Evolutionary conservation across 2,113 vertebrate species (phyloP).

Genomic region (Candoia aspera): DNA sequence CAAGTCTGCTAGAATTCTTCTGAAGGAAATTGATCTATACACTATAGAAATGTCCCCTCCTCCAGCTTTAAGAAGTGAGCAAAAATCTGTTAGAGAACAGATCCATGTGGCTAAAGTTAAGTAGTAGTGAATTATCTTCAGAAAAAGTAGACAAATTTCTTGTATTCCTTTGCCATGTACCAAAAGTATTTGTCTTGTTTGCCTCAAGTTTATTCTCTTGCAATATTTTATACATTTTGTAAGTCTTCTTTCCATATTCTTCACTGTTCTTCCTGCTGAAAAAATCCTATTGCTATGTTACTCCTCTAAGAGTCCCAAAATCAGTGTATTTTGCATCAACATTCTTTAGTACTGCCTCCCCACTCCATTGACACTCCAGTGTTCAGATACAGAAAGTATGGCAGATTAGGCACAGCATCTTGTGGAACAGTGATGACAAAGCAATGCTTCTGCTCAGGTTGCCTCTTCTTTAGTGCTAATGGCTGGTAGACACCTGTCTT

Average conservation of each 20-base stretch:
- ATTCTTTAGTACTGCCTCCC: not conserved
- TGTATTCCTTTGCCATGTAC: not conserved
- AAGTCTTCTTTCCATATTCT: not conserved
- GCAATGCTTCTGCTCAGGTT: not conserved
- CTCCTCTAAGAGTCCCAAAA: not conserved
- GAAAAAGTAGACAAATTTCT: not conserved
- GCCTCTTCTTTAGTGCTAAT: not conserved
- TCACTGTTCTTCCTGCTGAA: not conserved
- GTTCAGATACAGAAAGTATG: not conserved
- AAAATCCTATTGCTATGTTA: not conserved
- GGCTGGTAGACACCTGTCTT: not conserved
- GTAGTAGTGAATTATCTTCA: not conserved
- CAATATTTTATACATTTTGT: not conserved
- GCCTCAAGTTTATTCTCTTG: not conserved
- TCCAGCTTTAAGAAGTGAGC: constrained; percentile 80
- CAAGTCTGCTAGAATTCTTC: constrained; percentile 78
- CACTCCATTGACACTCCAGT: not conserved
- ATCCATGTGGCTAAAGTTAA: not conserved
- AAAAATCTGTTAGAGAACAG: constrained; percentile 52
- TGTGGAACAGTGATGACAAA: not conserved
- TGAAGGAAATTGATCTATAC: not conserved
- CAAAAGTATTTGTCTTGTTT: not conserved
- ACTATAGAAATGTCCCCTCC: constrained; percentile 72
- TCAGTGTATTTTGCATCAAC: not conserved
- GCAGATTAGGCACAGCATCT: not conserved